Conservation (phyloP, 2,888 invertebrate species). For the Apotomis betuletana region DNA sequence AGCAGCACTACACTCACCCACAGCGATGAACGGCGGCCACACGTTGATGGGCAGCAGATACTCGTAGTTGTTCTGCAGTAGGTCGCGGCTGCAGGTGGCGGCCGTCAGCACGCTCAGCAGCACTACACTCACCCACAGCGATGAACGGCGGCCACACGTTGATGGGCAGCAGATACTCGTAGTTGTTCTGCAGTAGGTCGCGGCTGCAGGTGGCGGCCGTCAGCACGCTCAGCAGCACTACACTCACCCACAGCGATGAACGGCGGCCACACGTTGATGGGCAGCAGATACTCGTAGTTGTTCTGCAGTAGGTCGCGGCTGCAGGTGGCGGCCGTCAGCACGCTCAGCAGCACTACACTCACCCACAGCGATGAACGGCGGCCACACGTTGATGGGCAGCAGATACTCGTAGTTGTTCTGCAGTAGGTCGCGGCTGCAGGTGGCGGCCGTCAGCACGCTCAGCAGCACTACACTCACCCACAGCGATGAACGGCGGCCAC, state of each 20-base stretch:
- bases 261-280: conserved; percentile 91
- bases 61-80: conserved; percentile 94
- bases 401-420: conserved; percentile 97
- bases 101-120: conserved; percentile 92
- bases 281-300: conserved; percentile 96
- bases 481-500: conserved; percentile 92
- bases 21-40: conserved; percentile 92
- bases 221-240: conserved; percentile 88
- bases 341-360: conserved; percentile 85
- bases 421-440: conserved; percentile 87
- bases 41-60: conserved; percentile 94
- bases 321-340: conserved; percentile 94
- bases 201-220: conserved; percentile 92
- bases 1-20: conserved; percentile 87
- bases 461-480: conserved; percentile 87
- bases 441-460: conserved; percentile 92
- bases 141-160: conserved; percentile 93
- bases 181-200: conserved; percentile 92
- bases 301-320: conserved; percentile 88
- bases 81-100: conserved; percentile 88
- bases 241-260: conserved; percentile 90
- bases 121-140: conserved; percentile 86
- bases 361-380: conserved; percentile 92
- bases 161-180: conserved; percentile 94
- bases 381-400: conserved; percentile 93